These are phyloP conservation scores for Arizona elegans DNA, from an alignment of 2,113 vertebrate genomes.

Conservation along the genomic window DNA sequence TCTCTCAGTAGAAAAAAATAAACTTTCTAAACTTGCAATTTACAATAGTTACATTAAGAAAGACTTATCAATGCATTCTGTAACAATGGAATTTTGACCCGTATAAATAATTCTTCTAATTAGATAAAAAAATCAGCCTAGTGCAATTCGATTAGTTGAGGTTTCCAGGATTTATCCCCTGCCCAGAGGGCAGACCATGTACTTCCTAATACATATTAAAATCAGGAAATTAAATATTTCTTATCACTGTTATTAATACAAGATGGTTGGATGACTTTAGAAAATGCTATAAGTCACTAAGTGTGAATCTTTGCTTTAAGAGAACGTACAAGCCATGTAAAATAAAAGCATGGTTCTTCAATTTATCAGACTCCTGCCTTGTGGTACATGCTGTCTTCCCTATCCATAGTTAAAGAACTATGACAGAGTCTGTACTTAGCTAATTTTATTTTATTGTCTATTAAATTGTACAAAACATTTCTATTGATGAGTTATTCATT, in stretches of 20 bases:
- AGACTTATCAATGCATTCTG: background rate
- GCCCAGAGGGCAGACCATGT: background rate
- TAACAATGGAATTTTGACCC: background rate
- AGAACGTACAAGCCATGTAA: background rate
- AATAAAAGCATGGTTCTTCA: background rate
- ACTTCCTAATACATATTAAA: background rate
- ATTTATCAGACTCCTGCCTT: background rate
- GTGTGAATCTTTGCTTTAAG: background rate
- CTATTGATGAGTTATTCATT: background rate
- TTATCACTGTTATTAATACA: background rate
- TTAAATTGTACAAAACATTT: background rate
- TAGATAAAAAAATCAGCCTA: background rate
- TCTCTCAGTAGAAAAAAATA: background rate
- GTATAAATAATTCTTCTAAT: background rate
- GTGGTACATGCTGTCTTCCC: background rate
- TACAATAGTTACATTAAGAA: background rate
- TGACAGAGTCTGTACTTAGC: background rate
- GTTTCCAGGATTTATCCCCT: background rate
- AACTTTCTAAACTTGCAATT: background rate
- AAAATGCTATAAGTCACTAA: background rate
- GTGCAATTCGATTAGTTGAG: background rate
- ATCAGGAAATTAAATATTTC: background rate
- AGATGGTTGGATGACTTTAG: background rate
- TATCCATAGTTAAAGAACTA: background rate
- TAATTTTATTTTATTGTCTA: background rate